phyloP scores from a whole-genome alignment of 2,888 invertebrate genomes.

The Hemicrepidius hirtus region DNA sequence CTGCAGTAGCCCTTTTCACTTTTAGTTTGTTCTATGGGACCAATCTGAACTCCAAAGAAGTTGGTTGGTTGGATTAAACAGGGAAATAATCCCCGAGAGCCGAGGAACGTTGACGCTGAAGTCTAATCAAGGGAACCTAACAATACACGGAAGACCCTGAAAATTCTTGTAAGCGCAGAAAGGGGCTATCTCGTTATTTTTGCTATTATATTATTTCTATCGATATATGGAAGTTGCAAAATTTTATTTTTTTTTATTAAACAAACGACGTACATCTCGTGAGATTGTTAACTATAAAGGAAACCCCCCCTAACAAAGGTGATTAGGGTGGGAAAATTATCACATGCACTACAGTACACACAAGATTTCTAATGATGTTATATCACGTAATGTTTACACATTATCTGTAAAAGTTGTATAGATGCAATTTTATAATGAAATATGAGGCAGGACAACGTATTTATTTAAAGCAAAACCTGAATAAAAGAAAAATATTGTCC shows the following conservation, averaged over 20 bases:
- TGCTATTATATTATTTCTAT: conserved; percentile 36
- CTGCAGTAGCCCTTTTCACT: conserved; percentile 33
- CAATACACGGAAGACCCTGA: conserved; percentile 47
- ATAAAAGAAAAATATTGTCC: too few species aligned
- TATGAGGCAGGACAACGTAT: neutral
- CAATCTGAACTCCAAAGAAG: conserved; percentile 3
- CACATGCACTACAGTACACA: conserved; percentile 22
- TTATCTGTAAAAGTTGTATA: conserved; percentile 1
- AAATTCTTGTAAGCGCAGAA: conserved; percentile 39
- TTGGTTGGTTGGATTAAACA: conserved; percentile 45
- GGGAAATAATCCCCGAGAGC: conserved; percentile 41
- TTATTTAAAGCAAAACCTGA: neutral
- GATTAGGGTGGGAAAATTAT: conserved; percentile 40
- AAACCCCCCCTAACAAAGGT: neutral
- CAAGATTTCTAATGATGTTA: conserved; percentile 15
- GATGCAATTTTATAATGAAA: conserved; percentile 13
- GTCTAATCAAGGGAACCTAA: conserved; percentile 48
- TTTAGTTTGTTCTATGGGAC: neutral
- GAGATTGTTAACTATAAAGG: neutral
- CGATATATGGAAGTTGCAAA: neutral
- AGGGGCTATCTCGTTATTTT: conserved; percentile 40
- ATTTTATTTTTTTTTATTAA: neutral
- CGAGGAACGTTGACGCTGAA: conserved; percentile 44
- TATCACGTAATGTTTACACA: conserved; percentile 37
- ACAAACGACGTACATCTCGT: neutral